Evolutionary conservation across 2,113 vertebrate species (phyloP), one percentile per base, ranked within the genome.

Genomic region (Channa maculata): DNA sequence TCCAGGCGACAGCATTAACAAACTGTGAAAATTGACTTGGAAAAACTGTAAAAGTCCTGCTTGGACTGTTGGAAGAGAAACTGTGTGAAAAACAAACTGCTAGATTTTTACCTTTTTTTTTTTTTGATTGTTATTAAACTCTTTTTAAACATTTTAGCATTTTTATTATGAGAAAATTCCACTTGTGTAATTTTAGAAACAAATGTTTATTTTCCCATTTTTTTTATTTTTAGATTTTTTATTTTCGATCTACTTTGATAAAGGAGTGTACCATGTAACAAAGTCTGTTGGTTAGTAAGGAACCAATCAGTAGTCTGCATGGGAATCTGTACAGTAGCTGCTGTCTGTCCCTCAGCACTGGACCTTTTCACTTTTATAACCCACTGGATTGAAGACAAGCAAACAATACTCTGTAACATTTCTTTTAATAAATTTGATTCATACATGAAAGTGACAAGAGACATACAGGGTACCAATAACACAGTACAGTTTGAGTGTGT

Each of bases 371-470:
- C 55, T 24, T 24, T 24, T 46, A 14, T 38, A 75, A 76, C 14
- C 14, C 3, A 2, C 15, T 24, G 48, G 36, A 58, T 0, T 64
- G 6, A 83, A 75, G 48, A 66, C 50, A 60, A 65, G 13, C 54
- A 60, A 37, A 33, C 34, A 0, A 24, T 0, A 4, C 36, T 50
- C 49, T 81, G 50, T 77, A 78, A 85, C 71, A 65, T 74, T 79
- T 86, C 13, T 72, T 86, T 86, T 92, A 88, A 82, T 85, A 63
- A 75, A 86, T 74, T 65, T 74, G 66, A 64, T 86, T 71, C 82
- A 89, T 85, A 85, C 59, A 73, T 90, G 74, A 85, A 84, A 61
- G 82, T 80, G 79, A 84, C 55, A 83, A 77, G 72, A 87, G 68
- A 86, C 85, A 63, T 70, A 87, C 83, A 87, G 63, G 77, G 79